Evolutionary conservation across 2,113 vertebrate genomes (phyloP).

Genomic region (Pao palembangensis): DNA sequence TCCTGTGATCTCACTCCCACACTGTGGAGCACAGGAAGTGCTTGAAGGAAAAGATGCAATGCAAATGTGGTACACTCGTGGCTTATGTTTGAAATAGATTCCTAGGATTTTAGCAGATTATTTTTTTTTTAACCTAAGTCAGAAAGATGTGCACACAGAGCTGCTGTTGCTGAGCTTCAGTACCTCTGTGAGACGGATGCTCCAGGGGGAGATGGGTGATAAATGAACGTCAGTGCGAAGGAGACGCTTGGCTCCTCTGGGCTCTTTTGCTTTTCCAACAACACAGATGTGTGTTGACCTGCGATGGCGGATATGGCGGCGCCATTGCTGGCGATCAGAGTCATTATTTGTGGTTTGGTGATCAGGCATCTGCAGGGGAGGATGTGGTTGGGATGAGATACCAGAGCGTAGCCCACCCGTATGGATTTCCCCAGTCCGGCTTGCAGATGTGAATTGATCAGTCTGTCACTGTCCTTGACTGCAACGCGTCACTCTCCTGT

Average conservation of each 20-base stretch:
- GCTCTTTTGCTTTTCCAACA: background rate
- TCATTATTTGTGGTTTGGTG: background rate
- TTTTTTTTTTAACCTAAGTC: background rate
- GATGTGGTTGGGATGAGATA: slow-evolving; percentile 15
- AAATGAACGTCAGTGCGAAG: too few relatives aligned
- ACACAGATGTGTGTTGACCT: too few relatives aligned
- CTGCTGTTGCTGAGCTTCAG: too few relatives aligned
- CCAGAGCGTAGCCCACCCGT: slow-evolving; percentile 3
- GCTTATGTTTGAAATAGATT: too few relatives aligned
- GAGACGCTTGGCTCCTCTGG: slow-evolving; percentile 1
- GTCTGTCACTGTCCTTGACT: slow-evolving; percentile 31
- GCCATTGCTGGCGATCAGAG: background rate
- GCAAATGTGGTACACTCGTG: background rate
- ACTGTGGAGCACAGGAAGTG: slow-evolving; percentile 9
- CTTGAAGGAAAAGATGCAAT: slow-evolving; percentile 19
- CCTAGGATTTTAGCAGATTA: too few relatives aligned
- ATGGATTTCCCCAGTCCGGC: slow-evolving; percentile 27
- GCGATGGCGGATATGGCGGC: background rate
- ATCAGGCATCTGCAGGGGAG: background rate
- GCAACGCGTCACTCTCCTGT: slow-evolving; percentile 1
- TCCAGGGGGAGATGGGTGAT: too few relatives aligned
- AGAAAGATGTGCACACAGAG: background rate
- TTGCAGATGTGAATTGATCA: slow-evolving; percentile 39
- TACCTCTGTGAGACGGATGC: too few relatives aligned
- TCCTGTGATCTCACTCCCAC: slow-evolving; percentile 25